These are phyloP conservation scores for Leuciscus idus DNA, from an alignment of 2,113 vertebrate genomes.

Conservation along the genomic window DNA sequence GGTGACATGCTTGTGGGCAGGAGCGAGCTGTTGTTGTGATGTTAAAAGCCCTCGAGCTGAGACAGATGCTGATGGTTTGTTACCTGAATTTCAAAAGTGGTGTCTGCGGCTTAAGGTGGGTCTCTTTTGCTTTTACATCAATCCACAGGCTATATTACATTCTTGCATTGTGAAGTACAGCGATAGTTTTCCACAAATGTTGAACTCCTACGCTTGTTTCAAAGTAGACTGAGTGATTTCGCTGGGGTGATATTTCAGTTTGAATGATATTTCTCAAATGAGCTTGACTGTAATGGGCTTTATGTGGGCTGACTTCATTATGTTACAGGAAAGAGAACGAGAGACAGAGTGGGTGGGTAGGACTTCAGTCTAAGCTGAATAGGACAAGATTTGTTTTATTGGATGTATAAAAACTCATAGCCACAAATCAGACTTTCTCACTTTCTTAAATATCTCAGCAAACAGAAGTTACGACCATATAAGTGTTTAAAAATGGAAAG, in stretches of 20 bases:
- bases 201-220: constrained; percentile 32
- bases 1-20: constrained; percentile 61
- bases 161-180: not conserved
- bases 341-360: not conserved
- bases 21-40: constrained; percentile 51
- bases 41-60: constrained; percentile 45
- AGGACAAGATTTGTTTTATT: constrained; percentile 48
- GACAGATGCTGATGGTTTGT: constrained; percentile 27
- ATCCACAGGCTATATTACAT: not conserved
- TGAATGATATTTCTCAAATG: constrained; percentile 44
- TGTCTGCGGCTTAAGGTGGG: not conserved
- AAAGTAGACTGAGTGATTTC: constrained; percentile 32
- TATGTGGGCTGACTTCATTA: constrained; percentile 35
- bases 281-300: constrained; percentile 47
- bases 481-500: not conserved
- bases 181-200: constrained; percentile 2
- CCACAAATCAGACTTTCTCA: not conserved
- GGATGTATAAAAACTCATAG: not conserved
- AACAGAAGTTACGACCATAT: not conserved
- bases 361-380: constrained; percentile 30
- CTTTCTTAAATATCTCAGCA: not conserved
- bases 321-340: constrained; percentile 25
- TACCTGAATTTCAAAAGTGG: not conserved
- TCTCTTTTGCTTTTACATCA: not conserved
- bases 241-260: constrained; percentile 20